A percentile compares a stretch with the other conserved stretches of the same genome.
Conservation (phyloP, 2,113 vertebrate species). For the Campylomormyrus tamandua region DNA sequence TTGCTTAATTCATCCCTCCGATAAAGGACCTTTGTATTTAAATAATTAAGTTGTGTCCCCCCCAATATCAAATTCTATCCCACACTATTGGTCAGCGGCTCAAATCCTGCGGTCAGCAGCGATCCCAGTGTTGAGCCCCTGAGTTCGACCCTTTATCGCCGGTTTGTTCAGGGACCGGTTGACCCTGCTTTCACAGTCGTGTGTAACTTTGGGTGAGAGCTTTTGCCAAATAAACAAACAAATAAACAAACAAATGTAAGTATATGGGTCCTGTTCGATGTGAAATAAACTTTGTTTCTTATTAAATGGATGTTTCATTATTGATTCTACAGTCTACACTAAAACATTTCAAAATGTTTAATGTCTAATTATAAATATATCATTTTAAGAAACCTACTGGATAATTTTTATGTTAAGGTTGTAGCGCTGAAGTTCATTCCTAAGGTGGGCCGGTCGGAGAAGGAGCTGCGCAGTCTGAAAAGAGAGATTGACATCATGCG, state of each 20-base stretch:
- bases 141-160: neutral
- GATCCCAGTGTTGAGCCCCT: neutral
- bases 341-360: neutral
- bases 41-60: neutral
- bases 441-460: slow-evolving; percentile 80
- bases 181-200: neutral
- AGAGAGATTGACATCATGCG: slow-evolving; percentile 91
- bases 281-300: neutral
- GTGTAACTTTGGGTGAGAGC: neutral
- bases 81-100: neutral
- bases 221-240: neutral
- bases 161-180: neutral
- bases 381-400: neutral
- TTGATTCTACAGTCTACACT: neutral
- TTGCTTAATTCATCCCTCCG: neutral
- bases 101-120: neutral
- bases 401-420: slow-evolving; percentile 55
- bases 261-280: neutral
- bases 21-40: neutral
- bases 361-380: neutral
- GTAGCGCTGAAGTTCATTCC: slow-evolving; percentile 95
- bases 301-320: neutral
- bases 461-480: slow-evolving; percentile 78
- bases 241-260: neutral
- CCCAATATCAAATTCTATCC: neutral